Conservation (phyloP, 2,113 vertebrate genomes). For the Setophaga kirtlandii region DNA sequence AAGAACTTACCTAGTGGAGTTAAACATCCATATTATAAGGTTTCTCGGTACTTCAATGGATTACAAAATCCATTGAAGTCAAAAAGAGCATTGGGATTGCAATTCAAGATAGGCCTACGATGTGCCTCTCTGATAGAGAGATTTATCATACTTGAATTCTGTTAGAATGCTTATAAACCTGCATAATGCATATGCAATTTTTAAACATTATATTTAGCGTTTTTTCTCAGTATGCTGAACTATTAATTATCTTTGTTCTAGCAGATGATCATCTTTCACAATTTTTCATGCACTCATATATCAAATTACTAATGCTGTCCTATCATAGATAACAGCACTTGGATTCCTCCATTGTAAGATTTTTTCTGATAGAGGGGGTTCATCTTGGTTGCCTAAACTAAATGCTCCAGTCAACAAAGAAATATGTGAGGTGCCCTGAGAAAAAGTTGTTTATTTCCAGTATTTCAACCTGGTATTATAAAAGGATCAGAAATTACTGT, state of each 20-base stretch:
- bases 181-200: not conserved
- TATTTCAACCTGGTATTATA: not conserved
- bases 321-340: not conserved
- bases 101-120: not conserved
- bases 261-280: not conserved
- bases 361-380: not conserved
- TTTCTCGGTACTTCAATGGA: not conserved
- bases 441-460: not conserved
- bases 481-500: not conserved
- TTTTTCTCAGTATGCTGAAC: not conserved
- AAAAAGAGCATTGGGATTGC: not conserved
- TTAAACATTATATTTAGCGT: not conserved
- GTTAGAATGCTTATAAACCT: not conserved
- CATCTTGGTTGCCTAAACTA: not conserved
- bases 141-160: not conserved
- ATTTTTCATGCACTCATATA: not conserved
- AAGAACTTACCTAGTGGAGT: not conserved
- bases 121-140: not conserved
- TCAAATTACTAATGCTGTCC: not conserved
- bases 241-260: not conserved
- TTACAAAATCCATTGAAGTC: not conserved
- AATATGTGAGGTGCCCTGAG: not conserved
- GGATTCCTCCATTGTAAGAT: not conserved
- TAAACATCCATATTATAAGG: not conserved
- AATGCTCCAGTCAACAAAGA: not conserved